Evolutionary conservation across 2,797 vertebrate species (phyloP).

Genomic region (Coregonus sp.): DNA sequence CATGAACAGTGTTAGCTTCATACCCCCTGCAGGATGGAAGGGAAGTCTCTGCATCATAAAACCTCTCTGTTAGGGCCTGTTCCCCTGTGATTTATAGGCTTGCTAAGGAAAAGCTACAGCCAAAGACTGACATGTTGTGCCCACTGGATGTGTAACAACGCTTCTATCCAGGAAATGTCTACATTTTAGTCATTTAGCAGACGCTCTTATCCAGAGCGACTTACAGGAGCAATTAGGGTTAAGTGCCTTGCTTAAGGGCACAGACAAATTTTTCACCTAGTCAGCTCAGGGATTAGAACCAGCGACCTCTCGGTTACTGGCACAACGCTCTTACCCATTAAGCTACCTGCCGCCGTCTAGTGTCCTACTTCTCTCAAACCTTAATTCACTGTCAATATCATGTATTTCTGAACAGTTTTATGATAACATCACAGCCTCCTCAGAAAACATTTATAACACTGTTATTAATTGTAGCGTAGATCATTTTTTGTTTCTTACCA

Average conservation of each 20-base stretch:
- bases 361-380: background rate
- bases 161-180: background rate
- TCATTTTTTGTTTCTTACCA: background rate
- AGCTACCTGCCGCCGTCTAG: background rate
- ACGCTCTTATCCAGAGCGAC: too few species aligned
- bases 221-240: too few species aligned
- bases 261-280: too few species aligned
- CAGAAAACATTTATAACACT: background rate
- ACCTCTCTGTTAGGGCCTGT: slow-evolving; percentile 71
- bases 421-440: background rate
- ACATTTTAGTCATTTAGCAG: too few species aligned
- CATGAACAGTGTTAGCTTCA: slow-evolving; percentile 65
- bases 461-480: background rate
- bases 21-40: slow-evolving; percentile 77
- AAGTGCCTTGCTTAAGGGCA: too few species aligned
- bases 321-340: too few species aligned
- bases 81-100: slow-evolving; percentile 74
- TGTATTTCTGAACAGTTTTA: background rate
- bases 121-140: slow-evolving; percentile 59
- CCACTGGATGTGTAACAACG: slow-evolving; percentile 16
- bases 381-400: background rate
- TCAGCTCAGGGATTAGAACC: too few species aligned
- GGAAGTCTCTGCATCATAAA: slow-evolving; percentile 77
- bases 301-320: too few species aligned
- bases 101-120: slow-evolving; percentile 60